Percentiles rank a stretch among this genome's conserved stretches.
phyloP scores from a whole-genome alignment of 2,797 vertebrate genomes.

The Helarctos malayanus region DNA sequence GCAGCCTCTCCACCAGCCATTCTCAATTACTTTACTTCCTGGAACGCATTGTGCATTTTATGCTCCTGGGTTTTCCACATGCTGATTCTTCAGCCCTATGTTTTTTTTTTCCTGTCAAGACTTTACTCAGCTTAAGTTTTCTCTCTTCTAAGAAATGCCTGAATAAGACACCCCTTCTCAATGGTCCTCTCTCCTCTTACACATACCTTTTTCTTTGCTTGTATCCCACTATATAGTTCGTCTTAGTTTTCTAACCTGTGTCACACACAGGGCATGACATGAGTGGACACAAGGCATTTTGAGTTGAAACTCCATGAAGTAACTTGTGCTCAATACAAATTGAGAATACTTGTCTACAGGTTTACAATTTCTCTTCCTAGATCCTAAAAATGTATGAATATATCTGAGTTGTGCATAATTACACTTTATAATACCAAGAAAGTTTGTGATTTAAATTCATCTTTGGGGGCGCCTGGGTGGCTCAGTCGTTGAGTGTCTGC shows the following conservation, averaged over 20 bases:
- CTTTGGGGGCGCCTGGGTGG: too few species aligned
- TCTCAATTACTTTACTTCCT: background rate
- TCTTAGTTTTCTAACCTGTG: background rate
- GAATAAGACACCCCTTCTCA: background rate
- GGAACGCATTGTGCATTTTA: background rate
- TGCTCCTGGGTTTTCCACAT: background rate
- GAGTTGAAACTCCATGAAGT: slow-evolving; percentile 8
- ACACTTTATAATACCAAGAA: background rate
- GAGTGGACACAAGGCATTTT: background rate
- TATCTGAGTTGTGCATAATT: background rate
- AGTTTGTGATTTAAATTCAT: background rate
- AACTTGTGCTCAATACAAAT: background rate
- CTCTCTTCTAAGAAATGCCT: background rate
- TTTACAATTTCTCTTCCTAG: slow-evolving; percentile 27
- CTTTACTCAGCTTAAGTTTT: slow-evolving; percentile 56
- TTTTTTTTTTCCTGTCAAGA: slow-evolving; percentile 10
- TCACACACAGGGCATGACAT: background rate
- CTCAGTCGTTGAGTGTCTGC: too few species aligned
- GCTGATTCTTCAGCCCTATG: background rate
- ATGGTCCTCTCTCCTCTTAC: background rate
- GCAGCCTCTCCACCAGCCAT: rapidly evolving
- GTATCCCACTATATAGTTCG: background rate
- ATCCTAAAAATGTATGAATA: background rate
- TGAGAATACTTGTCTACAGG: background rate
- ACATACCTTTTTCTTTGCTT: background rate